Base-by-base conservation (phyloP, 92 coral and sea anemone genomes). In the Paramuricea clavata region DNA sequence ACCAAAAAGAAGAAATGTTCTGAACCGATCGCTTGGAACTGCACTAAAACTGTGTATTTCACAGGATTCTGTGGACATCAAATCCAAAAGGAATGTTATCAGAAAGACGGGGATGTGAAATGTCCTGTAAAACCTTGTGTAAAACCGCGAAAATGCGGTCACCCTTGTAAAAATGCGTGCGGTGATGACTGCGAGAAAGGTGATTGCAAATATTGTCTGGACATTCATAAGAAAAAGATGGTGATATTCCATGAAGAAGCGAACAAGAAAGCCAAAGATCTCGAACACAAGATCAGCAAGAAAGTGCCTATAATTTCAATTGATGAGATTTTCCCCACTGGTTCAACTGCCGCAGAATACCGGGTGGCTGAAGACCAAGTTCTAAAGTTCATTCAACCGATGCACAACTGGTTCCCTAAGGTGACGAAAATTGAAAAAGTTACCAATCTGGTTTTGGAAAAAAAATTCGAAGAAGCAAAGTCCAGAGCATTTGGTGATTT, bases 161-260 rank as follows among this genome's bases (percentile, higher is more conserved):
- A 81, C 19, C 86, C 86, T 43, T 81, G 86, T 8, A 61, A 1
- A 15, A 81, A 81, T 76, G 23, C 26, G 21, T 81, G 86, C 60
- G 86, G 86, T 19, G 86, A 81, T 7, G 77, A 81, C n/a, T 81
- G 86, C 31, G 72, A 65, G 17, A 81, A 64, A 43, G 86, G 86
- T 4, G 86, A 81, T 19, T 81, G 86, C 86, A 62, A 81, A 43
- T 3, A 30, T 30, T 81, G 86, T 42, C 47, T 6, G 22, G 31
- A 9, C 19, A 16, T 44, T 16, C 28, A 41, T 15, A 30, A 35
- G 26, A 27, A 61, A 23, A 81, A 60, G 78, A 60, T 60, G 78
- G n/a, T 65, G 78, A 19, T 19, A 22, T 81, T 81, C 60, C 78
- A 25, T n/a, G 47, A 34, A 10, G 72, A 13, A 1, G 86, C 86